Percentiles rank a stretch among this genome's conserved stretches.
Evolutionary conservation across 2,113 vertebrate genomes (phyloP).

Genomic region (Orcinus orca): DNA sequence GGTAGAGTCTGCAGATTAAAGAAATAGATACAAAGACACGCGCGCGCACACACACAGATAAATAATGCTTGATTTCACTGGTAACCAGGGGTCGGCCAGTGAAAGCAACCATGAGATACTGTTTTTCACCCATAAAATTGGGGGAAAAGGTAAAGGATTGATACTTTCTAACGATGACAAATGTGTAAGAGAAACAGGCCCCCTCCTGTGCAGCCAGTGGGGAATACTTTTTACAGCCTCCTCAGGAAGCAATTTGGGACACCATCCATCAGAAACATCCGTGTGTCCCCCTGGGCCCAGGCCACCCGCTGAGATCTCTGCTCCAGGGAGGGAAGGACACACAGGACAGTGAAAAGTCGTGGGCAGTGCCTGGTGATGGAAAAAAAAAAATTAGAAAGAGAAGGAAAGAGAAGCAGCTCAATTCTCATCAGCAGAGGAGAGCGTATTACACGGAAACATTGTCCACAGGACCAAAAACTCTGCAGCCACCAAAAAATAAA

Average conservation of each 20-base stretch:
- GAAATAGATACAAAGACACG: neutral
- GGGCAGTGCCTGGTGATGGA: fast-evolving
- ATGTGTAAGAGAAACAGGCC: neutral
- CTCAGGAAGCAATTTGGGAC: no score
- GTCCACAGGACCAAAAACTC: neutral
- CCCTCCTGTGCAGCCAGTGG: fast-evolving
- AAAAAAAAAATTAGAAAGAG: neutral
- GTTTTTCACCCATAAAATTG: fast-evolving
- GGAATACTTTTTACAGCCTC: neutral
- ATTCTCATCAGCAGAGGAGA: fast-evolving
- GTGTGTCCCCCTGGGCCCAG: fast-evolving
- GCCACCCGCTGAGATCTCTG: neutral
- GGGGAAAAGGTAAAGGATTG: fast-evolving
- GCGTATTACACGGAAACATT: fast-evolving
- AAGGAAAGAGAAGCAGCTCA: fast-evolving
- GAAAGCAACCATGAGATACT: fast-evolving
- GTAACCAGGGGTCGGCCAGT: fast-evolving
- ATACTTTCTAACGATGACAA: fast-evolving
- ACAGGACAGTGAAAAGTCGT: neutral
- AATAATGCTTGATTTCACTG: neutral
- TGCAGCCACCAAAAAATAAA: neutral
- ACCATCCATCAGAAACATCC: fast-evolving
- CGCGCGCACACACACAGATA: neutral
- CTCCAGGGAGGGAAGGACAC: neutral
- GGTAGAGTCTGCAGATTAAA: fast-evolving